Evolutionary conservation across 2,113 vertebrate species (phyloP).

Genomic region (Phodopus roborovskii): DNA sequence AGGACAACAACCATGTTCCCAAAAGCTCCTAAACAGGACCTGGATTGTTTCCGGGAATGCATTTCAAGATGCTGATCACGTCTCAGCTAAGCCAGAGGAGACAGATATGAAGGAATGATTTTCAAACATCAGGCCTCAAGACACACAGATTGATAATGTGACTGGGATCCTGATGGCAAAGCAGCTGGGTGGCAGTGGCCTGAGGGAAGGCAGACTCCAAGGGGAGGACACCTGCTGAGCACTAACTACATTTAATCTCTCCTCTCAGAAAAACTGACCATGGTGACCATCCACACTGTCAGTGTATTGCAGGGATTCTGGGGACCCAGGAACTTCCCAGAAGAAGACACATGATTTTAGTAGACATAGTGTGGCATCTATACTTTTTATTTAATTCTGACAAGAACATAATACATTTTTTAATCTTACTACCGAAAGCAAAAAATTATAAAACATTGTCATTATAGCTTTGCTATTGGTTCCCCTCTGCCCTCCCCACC

Average conservation of each 20-base stretch:
- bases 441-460: not conserved
- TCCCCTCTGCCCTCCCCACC: not conserved
- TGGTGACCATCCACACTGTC: not conserved
- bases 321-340: not conserved
- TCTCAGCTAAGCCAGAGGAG: not conserved
- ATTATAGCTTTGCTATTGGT: not conserved
- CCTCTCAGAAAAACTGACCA: not conserved
- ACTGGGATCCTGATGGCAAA: not conserved
- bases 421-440: not conserved
- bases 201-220: not conserved
- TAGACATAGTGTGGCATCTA: not conserved
- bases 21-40: not conserved
- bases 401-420: not conserved
- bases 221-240: not conserved
- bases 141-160: not conserved
- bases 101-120: not conserved
- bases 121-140: slow-evolving; percentile 40
- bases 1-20: not conserved
- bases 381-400: not conserved
- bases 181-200: not conserved
- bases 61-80: slow-evolving; percentile 31
- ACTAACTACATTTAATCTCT: not conserved
- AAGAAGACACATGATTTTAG: not conserved
- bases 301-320: not conserved
- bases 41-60: not conserved